Evolutionary conservation across 2,113 vertebrate genomes (phyloP).

Genomic region (Acinonyx jubatus): DNA sequence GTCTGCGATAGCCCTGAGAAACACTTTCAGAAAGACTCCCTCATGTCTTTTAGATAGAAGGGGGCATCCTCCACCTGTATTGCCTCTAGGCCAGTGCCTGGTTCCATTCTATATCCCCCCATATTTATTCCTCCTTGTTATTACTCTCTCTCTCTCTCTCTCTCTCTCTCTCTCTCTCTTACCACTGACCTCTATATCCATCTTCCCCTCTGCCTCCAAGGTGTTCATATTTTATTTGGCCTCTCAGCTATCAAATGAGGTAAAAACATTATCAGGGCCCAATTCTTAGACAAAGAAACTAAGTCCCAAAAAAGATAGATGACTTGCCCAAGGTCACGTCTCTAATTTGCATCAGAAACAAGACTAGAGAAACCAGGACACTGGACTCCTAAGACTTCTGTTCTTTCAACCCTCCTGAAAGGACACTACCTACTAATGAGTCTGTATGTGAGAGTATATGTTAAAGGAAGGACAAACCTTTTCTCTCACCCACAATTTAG

Average conservation of each 20-base stretch:
- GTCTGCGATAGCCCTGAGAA: neutral
- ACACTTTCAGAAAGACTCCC: neutral
- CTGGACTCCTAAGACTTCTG: neutral
- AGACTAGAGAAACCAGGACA: constrained; percentile 5
- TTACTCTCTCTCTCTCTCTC: neutral
- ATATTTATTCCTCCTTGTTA: neutral
- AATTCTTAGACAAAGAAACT: neutral
- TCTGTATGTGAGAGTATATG: neutral
- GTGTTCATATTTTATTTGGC: neutral
- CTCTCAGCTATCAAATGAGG: neutral
- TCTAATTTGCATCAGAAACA: neutral
- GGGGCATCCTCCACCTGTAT: rapidly evolving
- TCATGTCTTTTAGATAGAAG: neutral
- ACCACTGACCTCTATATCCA: neutral
- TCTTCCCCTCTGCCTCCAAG: neutral
- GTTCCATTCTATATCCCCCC: neutral
- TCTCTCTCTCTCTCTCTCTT: neutral
- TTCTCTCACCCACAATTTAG: neutral
- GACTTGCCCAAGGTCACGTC: neutral
- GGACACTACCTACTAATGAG: neutral
- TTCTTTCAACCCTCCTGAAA: neutral
- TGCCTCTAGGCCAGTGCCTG: neutral
- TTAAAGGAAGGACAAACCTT: neutral
- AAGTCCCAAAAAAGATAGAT: neutral
- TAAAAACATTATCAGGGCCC: neutral